phyloP scores from a whole-genome alignment of 2,888 invertebrate species.

The Stratiomys singularior region DNA sequence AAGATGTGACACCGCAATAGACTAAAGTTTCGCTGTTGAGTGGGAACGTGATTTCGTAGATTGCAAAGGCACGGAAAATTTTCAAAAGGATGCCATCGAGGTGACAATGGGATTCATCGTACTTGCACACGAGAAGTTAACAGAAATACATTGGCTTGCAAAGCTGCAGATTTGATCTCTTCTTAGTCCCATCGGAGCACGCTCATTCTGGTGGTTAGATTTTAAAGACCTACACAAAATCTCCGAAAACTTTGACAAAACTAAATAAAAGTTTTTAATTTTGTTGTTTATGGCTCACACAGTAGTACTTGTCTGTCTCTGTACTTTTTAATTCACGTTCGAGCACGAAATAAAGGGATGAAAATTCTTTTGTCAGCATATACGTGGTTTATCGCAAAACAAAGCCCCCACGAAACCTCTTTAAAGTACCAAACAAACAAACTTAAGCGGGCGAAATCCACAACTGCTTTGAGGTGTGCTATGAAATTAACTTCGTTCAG shows the following conservation, averaged over 20 bases:
- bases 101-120: constrained; percentile 29
- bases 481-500: constrained; percentile 24
- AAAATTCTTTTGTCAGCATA: constrained; percentile 30
- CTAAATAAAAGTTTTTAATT: constrained; percentile 49
- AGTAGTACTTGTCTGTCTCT: constrained; percentile 16
- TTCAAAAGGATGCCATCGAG: constrained; percentile 19
- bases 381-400: constrained; percentile 48
- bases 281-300: constrained; percentile 4
- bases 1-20: neutral
- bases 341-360: neutral
- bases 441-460: constrained; percentile 3
- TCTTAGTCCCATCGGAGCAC: neutral
- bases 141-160: neutral
- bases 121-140: constrained; percentile 4
- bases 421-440: constrained; percentile 28
- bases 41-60: constrained; percentile 4
- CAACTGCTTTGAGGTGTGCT: neutral
- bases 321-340: neutral
- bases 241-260: constrained; percentile 45
- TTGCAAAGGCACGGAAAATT: neutral
- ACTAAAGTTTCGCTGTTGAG: neutral
- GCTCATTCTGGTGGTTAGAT: neutral
- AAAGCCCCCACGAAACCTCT: constrained; percentile 33
- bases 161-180: constrained; percentile 21
- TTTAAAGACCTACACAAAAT: neutral